Evolutionary conservation across 2,113 vertebrate genomes (phyloP).

Genomic region (Rostratula benghalensis): DNA sequence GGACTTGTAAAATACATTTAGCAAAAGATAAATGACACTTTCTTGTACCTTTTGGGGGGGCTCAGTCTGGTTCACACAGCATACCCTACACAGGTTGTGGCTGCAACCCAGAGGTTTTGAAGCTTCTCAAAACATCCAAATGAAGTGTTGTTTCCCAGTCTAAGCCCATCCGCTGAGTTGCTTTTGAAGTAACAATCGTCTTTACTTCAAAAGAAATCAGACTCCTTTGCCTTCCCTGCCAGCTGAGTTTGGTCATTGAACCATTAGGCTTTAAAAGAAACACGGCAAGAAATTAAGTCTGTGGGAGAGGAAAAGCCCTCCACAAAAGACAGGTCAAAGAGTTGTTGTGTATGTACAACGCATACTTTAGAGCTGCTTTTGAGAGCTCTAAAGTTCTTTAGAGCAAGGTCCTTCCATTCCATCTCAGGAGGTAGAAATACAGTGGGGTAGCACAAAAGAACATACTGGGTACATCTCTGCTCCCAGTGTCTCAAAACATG

Average conservation of each 20-base stretch:
- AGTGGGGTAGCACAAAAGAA: background rate
- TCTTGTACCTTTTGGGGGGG: background rate
- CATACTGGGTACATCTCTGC: background rate
- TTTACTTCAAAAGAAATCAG: slow-evolving; percentile 49
- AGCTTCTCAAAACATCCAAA: background rate
- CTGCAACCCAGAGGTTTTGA: background rate
- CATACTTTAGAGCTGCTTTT: background rate
- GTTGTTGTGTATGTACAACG: background rate
- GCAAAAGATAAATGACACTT: background rate
- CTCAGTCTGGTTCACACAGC: background rate
- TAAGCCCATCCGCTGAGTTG: slow-evolving; percentile 26
- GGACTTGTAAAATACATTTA: background rate
- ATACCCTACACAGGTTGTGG: background rate
- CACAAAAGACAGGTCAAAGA: background rate
- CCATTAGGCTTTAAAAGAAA: slow-evolving; percentile 9
- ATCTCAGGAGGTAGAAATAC: background rate
- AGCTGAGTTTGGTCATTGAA: background rate
- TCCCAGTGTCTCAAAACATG: background rate
- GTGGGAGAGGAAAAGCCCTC: background rate
- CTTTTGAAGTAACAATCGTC: slow-evolving; percentile 51
- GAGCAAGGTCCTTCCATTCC: background rate
- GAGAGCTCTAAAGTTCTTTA: background rate
- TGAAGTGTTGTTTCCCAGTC: background rate
- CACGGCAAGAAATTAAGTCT: background rate
- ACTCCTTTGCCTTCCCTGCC: slow-evolving; percentile 25